Base-by-base conservation (phyloP, 2,888 invertebrate genomes). In the Dolichopus griseipennis region DNA sequence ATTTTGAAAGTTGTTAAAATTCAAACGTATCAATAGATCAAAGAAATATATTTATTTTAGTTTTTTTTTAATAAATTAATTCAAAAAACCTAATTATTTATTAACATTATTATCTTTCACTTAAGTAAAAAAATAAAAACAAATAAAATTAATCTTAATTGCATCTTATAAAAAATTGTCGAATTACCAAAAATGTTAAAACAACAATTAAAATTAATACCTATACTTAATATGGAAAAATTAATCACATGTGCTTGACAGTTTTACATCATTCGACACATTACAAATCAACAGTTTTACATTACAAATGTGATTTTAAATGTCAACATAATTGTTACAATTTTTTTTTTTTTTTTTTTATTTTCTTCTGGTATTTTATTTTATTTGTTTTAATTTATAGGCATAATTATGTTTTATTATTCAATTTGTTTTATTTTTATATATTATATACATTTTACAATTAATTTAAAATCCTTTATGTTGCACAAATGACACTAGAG, bases 231-330 rank as follows among this genome's bases (percentile, higher is more conserved):
- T 52, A 52, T 52, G 52, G 52, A 1, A 52, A 52, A 52, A 52
- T 52, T 52, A 52, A 52, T 52, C 52, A 52, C 52, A 18, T 52
- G 52, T 52, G 52, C 15, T n/a, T 52, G 52, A 52, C 52, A 52
- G 52, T 15, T 27, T 27, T 27, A 27, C 27, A 27, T 27, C 27
- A 27, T n/a, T 27, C 27, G 27, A 27, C 27, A 27, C 27, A 27
- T 27, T 27, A 27, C 27, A 27, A 27, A 27, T 27, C 27, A 27
- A 27, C 18, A 52, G 12, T 52, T 52, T 52, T 9, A 52, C 18
- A 52, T 18, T 52, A 52, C 15, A 52, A 52, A 52, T 52, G 2
- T 52, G 6, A 52, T 52, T 52, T 52, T 52, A 52, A 18, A 52
- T 52, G 52, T 52, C 15, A 52, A 18, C 15, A 52, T 52, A 18